Evolutionary conservation across 2,888 invertebrate genomes (phyloP), one percentile per base, ranked within the genome.

Genomic region (Tholera decimalis): DNA sequence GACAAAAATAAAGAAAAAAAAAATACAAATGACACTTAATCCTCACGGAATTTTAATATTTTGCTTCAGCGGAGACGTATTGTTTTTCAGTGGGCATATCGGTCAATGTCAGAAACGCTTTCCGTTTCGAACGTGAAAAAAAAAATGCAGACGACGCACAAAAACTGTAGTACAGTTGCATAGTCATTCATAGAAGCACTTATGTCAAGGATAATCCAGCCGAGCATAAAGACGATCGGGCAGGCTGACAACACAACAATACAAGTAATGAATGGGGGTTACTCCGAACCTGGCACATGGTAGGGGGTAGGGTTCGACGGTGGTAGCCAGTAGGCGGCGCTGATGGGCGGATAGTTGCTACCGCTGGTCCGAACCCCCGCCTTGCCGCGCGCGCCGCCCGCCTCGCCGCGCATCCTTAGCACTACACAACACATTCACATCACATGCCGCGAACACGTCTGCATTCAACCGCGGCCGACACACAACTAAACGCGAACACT

Each of bases 321-420:
- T 80, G 98, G 97, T 88, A 98, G 97, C 98, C 98, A 98, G 95
- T 98, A 98, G 90, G 98, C 97, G 91, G 97, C 97, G 93, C 97
- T 97, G 96, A 98, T 98, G 85, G 98, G 96, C 90, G 98, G 98
- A 96, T 98, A 98, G 93, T 93, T 96, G 89, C 87, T 88, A 65
- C 87, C 85, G 83, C 74, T 74, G 55, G 87, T 88, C 79, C 82
- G 41, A 56, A 89, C 91, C 82, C 92, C 95, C 88, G 94, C 91
- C 92, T 94, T 95, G 79, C 95, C 94, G 83, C 94, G 93, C 13
- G 91, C 92, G 84, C 92, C 94, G 87, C 92, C 95, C 88, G 94
- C 91, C 91, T 94, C 95, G 78, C 95, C 94, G 83, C 94, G 93
- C 95, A 95, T 95, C 91, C 92, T 93, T 89, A 88, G 88, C 92